Evolutionary conservation across 2,113 vertebrate species (phyloP).

Genomic region (Blennius ocellaris): DNA sequence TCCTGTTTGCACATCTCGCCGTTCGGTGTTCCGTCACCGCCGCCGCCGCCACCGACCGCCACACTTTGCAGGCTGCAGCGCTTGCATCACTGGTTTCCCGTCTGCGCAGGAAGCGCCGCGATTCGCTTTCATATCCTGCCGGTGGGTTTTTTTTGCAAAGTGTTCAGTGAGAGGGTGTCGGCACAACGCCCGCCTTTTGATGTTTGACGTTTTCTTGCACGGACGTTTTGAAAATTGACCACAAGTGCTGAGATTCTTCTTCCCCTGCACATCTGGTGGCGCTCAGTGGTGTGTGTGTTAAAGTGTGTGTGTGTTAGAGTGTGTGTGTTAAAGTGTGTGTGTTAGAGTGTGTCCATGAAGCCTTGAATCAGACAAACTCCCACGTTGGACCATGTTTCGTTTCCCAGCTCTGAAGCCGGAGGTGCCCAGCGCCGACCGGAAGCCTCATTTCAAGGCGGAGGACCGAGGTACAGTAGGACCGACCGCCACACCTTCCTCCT

Average conservation of each 20-base stretch:
- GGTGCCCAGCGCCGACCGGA: conserved; percentile 85
- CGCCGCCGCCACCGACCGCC: neutral
- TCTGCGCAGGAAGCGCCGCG: conserved; percentile 64
- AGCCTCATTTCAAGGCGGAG: conserved; percentile 82
- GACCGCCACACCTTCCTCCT: too few relatives aligned
- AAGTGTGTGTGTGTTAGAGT: neutral
- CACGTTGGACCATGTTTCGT: conserved; percentile 62
- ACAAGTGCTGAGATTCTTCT: too few relatives aligned
- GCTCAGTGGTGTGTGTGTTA: neutral
- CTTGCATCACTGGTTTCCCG: conserved; percentile 17
- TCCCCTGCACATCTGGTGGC: too few relatives aligned
- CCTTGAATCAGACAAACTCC: conserved; percentile 2
- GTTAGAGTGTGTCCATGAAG: conserved; percentile 9
- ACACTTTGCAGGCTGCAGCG: conserved; percentile 42
- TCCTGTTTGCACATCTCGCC: too few relatives aligned
- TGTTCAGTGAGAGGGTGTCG: too few relatives aligned
- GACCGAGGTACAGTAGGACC: conserved; percentile 84
- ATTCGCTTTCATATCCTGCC: conserved; percentile 10
- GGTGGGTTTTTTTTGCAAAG: neutral
- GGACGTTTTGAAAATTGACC: too few relatives aligned
- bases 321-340: neutral
- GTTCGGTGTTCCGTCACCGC: too few relatives aligned
- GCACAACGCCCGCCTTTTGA: too few relatives aligned
- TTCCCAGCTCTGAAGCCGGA: conserved; percentile 89
- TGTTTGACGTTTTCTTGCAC: too few relatives aligned